Evolutionary conservation across 2,888 invertebrate species (phyloP).

Genomic region (Campoplex nolae): DNA sequence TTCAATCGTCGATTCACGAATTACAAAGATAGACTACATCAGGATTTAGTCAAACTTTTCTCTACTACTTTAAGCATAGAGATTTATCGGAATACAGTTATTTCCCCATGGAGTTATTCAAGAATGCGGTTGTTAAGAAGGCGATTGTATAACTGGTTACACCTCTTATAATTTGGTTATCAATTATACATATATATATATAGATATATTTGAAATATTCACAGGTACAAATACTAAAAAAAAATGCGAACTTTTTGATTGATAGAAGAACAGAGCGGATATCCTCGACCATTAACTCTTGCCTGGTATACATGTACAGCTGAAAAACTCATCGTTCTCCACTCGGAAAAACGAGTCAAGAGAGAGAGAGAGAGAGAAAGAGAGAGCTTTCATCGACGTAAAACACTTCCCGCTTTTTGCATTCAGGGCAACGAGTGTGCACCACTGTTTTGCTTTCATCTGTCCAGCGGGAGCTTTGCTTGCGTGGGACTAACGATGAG

Average conservation of each 20-base stretch:
- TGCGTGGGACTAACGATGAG: conserved; percentile 73
- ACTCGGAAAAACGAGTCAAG: conserved; percentile 11
- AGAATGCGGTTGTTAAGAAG: too few species aligned
- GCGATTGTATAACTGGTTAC: too few species aligned
- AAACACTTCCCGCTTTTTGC: conserved; percentile 68
- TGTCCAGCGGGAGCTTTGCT: conserved; percentile 67
- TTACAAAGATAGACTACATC: too few species aligned
- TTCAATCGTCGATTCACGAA: too few species aligned
- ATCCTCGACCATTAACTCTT: not conserved
- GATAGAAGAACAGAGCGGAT: not conserved
- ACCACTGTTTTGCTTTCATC: conserved; percentile 79
- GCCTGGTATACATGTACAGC: not conserved
- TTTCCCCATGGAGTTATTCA: too few species aligned
- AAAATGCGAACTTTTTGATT: not conserved
- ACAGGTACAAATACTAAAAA: not conserved
- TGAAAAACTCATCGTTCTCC: conserved; percentile 40
- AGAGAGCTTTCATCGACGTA: conserved; percentile 62
- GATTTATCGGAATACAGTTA: too few species aligned
- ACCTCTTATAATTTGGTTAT: not conserved
- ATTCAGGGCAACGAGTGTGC: conserved; percentile 73
- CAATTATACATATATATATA: not conserved
- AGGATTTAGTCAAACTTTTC: too few species aligned
- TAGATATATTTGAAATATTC: not conserved
- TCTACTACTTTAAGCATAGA: too few species aligned
- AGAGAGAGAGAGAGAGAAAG: not conserved